Conservation (phyloP, 2,113 vertebrate genomes). For the Rhinolophus ferrumequinum region DNA sequence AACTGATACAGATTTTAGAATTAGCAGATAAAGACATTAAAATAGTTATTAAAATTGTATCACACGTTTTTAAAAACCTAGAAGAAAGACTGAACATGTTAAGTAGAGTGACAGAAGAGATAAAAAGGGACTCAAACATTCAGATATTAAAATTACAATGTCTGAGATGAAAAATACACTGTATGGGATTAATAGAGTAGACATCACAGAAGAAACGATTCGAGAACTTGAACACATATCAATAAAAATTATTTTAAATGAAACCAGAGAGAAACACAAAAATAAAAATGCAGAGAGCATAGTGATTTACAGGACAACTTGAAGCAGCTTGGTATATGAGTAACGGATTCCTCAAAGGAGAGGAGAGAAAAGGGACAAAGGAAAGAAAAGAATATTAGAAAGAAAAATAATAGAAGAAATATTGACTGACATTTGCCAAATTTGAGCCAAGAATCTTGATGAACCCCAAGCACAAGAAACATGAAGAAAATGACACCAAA, state of each 20-base stretch:
- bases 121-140: background rate
- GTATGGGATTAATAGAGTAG: background rate
- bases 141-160: background rate
- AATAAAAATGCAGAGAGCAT: background rate
- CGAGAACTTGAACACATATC: background rate
- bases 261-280: background rate
- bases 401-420: conserved; percentile 24
- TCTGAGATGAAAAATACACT: background rate
- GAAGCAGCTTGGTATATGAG: background rate
- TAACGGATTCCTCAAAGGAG: background rate
- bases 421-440: background rate
- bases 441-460: background rate
- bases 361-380: background rate
- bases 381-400: background rate
- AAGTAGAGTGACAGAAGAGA: background rate
- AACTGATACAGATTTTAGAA: background rate
- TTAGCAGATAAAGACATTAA: background rate
- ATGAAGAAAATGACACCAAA: background rate
- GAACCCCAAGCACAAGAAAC: background rate
- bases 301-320: background rate
- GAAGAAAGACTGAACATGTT: background rate
- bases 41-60: background rate
- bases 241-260: background rate
- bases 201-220: background rate
- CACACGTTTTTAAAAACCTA: background rate